Evolutionary conservation across 2,113 vertebrate species (phyloP).

Genomic region (Argyrosomus japonicus): DNA sequence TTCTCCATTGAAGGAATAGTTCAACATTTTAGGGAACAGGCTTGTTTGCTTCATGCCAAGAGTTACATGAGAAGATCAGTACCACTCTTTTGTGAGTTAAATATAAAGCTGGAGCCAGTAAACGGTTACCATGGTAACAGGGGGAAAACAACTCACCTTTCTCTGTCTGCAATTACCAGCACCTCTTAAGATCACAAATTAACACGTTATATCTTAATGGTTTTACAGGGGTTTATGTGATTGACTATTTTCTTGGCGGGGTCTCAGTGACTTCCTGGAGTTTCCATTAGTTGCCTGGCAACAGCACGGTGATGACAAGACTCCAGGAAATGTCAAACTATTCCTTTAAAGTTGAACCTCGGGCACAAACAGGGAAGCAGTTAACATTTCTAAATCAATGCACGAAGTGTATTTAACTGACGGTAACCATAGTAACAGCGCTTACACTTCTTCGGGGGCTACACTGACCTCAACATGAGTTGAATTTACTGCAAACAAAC

Average conservation of each 20-base stretch:
- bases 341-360: background rate
- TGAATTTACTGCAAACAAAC: background rate
- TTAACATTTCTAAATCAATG: background rate
- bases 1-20: background rate
- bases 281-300: conserved; percentile 23
- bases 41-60: background rate
- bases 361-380: background rate
- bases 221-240: background rate
- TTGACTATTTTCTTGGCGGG: conserved; percentile 10
- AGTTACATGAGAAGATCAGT: background rate
- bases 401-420: background rate
- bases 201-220: background rate
- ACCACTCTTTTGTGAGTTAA: background rate
- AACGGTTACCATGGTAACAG: background rate
- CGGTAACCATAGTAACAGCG: background rate
- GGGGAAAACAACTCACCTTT: background rate
- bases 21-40: background rate
- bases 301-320: conserved; percentile 4
- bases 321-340: background rate
- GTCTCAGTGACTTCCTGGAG: conserved; percentile 3
- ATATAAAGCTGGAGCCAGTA: background rate
- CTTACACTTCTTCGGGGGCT: background rate
- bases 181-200: background rate
- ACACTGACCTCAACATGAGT: background rate
- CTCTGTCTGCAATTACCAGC: background rate